These are phyloP conservation scores for Diloba caeruleocephala DNA, from an alignment of 2,888 invertebrate genomes.

Conservation along the genomic window DNA sequence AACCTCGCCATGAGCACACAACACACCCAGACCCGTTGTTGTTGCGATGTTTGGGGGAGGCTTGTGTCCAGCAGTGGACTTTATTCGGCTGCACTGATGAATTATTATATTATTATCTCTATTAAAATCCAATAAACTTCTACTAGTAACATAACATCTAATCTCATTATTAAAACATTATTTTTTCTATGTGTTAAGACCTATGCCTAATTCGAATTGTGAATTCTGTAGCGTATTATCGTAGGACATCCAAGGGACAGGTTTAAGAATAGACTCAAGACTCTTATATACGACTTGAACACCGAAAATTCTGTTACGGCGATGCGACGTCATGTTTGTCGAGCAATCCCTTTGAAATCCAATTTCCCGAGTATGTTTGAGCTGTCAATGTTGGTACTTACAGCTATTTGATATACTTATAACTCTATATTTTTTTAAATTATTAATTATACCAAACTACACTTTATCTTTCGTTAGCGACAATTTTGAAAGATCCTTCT, in stretches of 20 bases:
- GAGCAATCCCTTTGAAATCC: conserved; percentile 59
- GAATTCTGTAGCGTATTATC: conserved; percentile 48
- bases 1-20: no score
- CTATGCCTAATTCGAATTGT: conserved; percentile 17
- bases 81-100: no score
- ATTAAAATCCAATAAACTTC: no score
- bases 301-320: conserved; percentile 53
- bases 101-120: no score
- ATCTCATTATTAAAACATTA: background rate
- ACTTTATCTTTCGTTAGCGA: no score
- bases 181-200: background rate
- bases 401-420: conserved; percentile 23
- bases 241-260: conserved; percentile 46
- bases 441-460: no score
- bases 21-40: no score
- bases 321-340: conserved; percentile 50
- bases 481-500: conserved; percentile 11
- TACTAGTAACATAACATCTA: no score
- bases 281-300: conserved; percentile 51
- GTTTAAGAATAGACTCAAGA: conserved; percentile 48
- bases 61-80: no score
- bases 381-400: conserved; percentile 23
- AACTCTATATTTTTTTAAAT: no score
- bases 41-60: no score
- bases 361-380: conserved; percentile 50